phyloP scores from a whole-genome alignment of 2,113 vertebrate species.

The Neopipo cinnamomea region DNA sequence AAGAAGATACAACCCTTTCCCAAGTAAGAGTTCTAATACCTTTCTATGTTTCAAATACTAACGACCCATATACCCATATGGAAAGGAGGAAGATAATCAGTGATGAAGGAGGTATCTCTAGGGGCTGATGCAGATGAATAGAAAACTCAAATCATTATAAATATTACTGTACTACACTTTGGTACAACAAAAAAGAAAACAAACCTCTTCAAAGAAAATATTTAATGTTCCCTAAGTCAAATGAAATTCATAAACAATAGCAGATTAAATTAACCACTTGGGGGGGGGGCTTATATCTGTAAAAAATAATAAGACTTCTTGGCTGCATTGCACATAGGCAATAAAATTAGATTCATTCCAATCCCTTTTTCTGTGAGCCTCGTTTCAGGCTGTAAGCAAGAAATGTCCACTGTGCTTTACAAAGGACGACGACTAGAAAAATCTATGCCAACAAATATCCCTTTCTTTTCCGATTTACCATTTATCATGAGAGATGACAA shows the following conservation, averaged over 20 bases:
- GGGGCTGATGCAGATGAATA: not conserved
- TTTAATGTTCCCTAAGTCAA: conserved; percentile 26
- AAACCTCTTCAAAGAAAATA: conserved; percentile 19
- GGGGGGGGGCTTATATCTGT: not conserved
- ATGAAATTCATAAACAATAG: conserved; percentile 53
- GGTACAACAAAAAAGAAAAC: conserved; percentile 9
- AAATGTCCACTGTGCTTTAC: conserved; percentile 81
- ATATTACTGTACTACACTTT: conserved; percentile 54
- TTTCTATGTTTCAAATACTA: conserved; percentile 41
- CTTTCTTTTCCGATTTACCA: conserved; percentile 30
- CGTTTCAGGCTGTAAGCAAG: conserved; percentile 52
- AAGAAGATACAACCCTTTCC: conserved; percentile 43
- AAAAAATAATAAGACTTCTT: conserved; percentile 64
- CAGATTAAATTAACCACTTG: conserved; percentile 55
- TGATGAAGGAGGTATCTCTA: conserved; percentile 1
- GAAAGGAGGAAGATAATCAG: conserved; percentile 15
- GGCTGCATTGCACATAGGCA: conserved; percentile 57
- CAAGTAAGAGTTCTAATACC: conserved; percentile 38
- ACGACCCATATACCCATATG: not conserved
- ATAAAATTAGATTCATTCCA: conserved; percentile 50
- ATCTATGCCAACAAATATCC: conserved; percentile 47
- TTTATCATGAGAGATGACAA: conserved; percentile 30
- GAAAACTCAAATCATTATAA: conserved; percentile 25
- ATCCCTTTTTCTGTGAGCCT: conserved; percentile 39
- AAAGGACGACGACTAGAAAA: conserved; percentile 72